Percentiles rank a stretch among this genome's conserved stretches.
phyloP scores from a whole-genome alignment of 2,797 vertebrate species.

The Hipposideros larvatus region DNA sequence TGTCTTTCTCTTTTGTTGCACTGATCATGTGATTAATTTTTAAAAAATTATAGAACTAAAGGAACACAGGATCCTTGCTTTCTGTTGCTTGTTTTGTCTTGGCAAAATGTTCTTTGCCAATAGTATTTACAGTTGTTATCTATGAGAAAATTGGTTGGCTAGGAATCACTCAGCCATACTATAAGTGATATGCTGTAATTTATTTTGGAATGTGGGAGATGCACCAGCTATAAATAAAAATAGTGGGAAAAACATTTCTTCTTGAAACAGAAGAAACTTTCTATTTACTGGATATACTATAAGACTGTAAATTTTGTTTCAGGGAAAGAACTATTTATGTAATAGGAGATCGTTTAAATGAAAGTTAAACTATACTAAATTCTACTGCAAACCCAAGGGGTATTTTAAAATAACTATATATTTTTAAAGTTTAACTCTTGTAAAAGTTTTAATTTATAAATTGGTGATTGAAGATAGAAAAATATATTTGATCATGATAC shows the following conservation, averaged over 20 bases:
- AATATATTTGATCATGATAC: background rate
- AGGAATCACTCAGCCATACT: background rate
- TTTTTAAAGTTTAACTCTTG: background rate
- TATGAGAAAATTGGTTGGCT: background rate
- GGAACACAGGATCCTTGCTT: background rate
- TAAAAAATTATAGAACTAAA: background rate
- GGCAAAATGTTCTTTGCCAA: background rate
- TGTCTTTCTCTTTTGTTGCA: background rate
- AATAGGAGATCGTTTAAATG: conserved; percentile 20
- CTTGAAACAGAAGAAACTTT: conserved; percentile 42
- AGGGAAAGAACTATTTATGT: background rate
- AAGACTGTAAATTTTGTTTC: conserved; percentile 9
- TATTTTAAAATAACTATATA: conserved; percentile 36
- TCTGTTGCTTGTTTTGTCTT: background rate
- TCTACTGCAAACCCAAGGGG: background rate
- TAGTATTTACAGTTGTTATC: background rate
- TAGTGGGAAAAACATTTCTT: background rate
- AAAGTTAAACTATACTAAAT: conserved; percentile 24
- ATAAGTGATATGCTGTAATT: background rate
- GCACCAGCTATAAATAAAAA: conserved; percentile 29
- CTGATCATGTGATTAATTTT: background rate
- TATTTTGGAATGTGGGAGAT: conserved; percentile 6
- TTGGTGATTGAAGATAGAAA: background rate
- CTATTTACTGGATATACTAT: background rate
- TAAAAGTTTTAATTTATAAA: background rate